Conservation (phyloP, 2,797 vertebrate genomes). For the Lithobates sylvaticus region DNA sequence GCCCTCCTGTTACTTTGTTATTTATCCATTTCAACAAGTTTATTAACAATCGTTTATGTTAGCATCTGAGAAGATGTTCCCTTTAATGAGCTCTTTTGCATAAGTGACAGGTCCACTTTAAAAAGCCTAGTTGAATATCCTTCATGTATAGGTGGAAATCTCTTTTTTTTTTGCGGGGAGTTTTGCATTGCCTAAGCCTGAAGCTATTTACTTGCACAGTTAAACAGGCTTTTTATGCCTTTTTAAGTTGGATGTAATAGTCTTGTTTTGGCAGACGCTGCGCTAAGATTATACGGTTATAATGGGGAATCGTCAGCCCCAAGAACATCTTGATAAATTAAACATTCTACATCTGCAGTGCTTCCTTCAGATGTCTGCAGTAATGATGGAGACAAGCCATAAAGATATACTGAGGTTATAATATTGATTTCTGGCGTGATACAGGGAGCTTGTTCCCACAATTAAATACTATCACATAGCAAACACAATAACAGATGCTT, state of each 20-base stretch:
- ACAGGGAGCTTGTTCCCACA: slow-evolving; percentile 62
- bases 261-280: slow-evolving; percentile 70
- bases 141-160: slow-evolving; percentile 39
- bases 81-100: too few species aligned
- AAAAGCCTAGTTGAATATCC: background rate
- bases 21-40: too few species aligned
- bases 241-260: slow-evolving; percentile 66
- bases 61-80: too few species aligned
- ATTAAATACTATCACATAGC: slow-evolving; percentile 65
- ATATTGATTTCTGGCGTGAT: slow-evolving; percentile 70
- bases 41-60: too few species aligned
- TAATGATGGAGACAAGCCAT: slow-evolving; percentile 70
- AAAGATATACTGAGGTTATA: slow-evolving; percentile 66
- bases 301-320: slow-evolving; percentile 66
- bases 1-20: too few species aligned
- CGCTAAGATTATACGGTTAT: slow-evolving; percentile 69
- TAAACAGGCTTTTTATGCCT: slow-evolving; percentile 65
- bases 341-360: slow-evolving; percentile 73
- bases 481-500: slow-evolving; percentile 64
- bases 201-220: slow-evolving; percentile 64
- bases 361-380: slow-evolving; percentile 70
- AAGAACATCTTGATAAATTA: slow-evolving; percentile 73
- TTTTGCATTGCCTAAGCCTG: slow-evolving; percentile 52
- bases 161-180: slow-evolving; percentile 28
- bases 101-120: too few species aligned